Base-by-base conservation (phyloP, 2,888 invertebrate species). In the Phortica okadai region DNA sequence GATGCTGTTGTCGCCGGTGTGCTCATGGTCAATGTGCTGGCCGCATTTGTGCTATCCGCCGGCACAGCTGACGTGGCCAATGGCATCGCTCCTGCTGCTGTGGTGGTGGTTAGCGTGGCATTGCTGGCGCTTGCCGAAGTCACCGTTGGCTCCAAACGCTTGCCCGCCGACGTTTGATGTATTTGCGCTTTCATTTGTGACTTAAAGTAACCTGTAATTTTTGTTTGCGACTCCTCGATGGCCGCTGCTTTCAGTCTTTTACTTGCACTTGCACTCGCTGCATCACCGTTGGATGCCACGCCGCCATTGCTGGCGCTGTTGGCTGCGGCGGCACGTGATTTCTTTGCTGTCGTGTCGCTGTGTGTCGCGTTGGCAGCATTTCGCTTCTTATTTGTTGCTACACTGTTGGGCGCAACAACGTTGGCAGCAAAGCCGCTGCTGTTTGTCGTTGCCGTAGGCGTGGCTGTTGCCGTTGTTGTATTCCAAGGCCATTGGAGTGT, bases 131-230 rank as follows among this genome's bases (percentile, higher is more conserved):
- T 50, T 69, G 75, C 73, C 8, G 79, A 64, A 41, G 78, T 50
- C 42, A 64, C 77, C 69, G 69, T 89, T 85, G 74, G 73, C 6
- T 73, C 70, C 45, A 42, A 72, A 45, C 50, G 50, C 76, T 41
- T 64, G 77, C 58, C 33, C 66, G 76, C 77, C 44, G 81, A 73
- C 76, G 80, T 85, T 64, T 84, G 92, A 86, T 93, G 93, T 82
- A 94, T 93, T 45, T 95, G 94, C 92, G 90, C 89, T 80, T 96
- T 96, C 93, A 95, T 94, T 92, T 96, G 96, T 80, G 96, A 94
- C 90, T 95, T 96, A 91, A 96, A 97, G 91, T 95, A 97, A 88
- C 96, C 96, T 0, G 90, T 90, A 89, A 97, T 97, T 91, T 96
- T 96, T 73, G 95, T 96, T 91, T 96, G 96, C 45, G 91, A 91